Evolutionary conservation across 2,888 invertebrate genomes (phyloP).

Genomic region (Apamea anceps): DNA sequence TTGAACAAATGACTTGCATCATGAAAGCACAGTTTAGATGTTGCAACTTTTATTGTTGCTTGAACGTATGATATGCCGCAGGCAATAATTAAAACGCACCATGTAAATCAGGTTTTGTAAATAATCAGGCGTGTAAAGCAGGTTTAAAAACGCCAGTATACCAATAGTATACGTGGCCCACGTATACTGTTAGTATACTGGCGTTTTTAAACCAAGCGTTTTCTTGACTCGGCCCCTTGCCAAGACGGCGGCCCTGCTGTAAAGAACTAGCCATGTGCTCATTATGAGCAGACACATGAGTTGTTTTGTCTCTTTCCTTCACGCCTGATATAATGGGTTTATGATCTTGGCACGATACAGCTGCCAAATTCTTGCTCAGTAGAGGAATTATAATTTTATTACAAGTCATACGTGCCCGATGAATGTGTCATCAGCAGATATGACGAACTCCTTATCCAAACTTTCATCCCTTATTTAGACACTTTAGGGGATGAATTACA

Average conservation of each 20-base stretch:
- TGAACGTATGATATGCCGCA: too few relatives aligned
- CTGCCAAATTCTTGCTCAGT: slow-evolving; percentile 2
- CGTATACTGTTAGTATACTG: background rate
- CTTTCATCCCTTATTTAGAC: background rate
- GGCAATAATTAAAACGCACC: background rate
- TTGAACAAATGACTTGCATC: background rate
- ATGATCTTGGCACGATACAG: background rate
- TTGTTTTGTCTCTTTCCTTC: slow-evolving; percentile 21
- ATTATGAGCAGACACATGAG: slow-evolving; percentile 11
- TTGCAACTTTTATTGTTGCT: background rate
- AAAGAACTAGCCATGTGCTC: slow-evolving; percentile 5
- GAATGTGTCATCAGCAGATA: background rate
- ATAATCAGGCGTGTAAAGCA: too few relatives aligned
- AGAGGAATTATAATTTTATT: background rate
- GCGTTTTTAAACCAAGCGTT: background rate
- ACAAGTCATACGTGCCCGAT: background rate
- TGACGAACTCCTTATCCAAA: background rate
- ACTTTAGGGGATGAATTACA: background rate
- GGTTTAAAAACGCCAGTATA: too few relatives aligned
- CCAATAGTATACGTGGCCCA: too few relatives aligned
- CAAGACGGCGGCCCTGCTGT: background rate
- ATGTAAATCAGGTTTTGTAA: background rate
- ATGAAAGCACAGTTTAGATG: background rate
- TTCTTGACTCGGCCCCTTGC: slow-evolving; percentile 13
- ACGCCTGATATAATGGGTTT: background rate